Base-by-base conservation (phyloP, 2,888 invertebrate genomes). In the Listrodromus nycthemerus region DNA sequence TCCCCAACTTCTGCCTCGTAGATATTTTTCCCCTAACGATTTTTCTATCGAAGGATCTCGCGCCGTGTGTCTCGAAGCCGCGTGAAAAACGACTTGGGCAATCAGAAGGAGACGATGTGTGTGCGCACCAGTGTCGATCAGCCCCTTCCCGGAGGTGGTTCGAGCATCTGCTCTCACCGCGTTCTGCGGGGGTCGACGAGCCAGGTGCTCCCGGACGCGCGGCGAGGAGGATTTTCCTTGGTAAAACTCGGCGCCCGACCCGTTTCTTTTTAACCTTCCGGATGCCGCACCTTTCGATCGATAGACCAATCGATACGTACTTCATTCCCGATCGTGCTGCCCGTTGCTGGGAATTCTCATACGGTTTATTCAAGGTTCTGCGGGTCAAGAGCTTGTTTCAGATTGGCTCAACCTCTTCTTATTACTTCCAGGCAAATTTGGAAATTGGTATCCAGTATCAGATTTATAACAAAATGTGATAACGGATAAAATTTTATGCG, bases 151-250 rank as follows among this genome's bases (percentile, higher is more conserved):
- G 33, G 75, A 63, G 33, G 65, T 65, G 65, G 50, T 50, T 52
- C 33, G 65, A 65, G 75, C 75, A 75, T 75, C 75, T 75, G 75
- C 75, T 75, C 65, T 10, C 30, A 16, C 13, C 65, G 65, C 65
- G 75, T 75, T 63, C 75, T 75, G 83, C 83, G 83, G 83, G 83
- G 83, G 83, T 83, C 83, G 80, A 77, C 66, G 69, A 45, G 69
- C 80, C 81, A 82, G 81, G 80, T 84, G 76, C 80, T 86, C 84
- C 83, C 63, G 76, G 65, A 63, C 80, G 63, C 37, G 77, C 67
- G 77, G 80, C 67, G 67, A 74, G 75, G 80, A 86, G 80, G 80
- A 80, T 82, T 82, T 84, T 82, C 58, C 76, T 74, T 52, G 70
- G 61, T 61, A 27, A 27, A 24, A 65, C 65, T 33, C 21, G n/a